Base-by-base conservation (phyloP, 2,888 invertebrate species). In the Spodoptera littoralis region DNA sequence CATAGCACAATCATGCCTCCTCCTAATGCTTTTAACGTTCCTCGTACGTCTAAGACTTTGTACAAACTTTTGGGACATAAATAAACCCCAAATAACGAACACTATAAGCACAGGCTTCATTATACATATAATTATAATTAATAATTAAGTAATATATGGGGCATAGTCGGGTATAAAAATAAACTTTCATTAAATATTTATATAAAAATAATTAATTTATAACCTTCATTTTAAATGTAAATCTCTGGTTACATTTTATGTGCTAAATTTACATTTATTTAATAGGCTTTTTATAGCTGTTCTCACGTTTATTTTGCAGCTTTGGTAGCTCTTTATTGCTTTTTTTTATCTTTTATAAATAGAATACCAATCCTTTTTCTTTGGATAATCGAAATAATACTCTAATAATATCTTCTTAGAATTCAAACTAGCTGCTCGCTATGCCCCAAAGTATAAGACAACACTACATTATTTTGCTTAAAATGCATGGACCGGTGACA, bases 401-500 rank as follows among this genome's bases (percentile, higher is more conserved):
- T 36, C 36, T 36, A 36, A 9, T 36, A 9, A 36, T 36, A 36
- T 36, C 36, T 36, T 6, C 36, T 36, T 36, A 36, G 36, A 36
- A 8, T 8, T 36, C 36, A 36, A 36, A 36, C 8, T 50, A 76
- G 59, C 75, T 61, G 65, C 62, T 77, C 62, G 58, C 66, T 80
- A 74, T 78, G 78, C 79, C 81, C 78, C 65, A 65, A 63, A 30
- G 11, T 60, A 52, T 46, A 61, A 60, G 56, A 65, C 13, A 65
- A 64, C 51, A 66, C 76, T 81, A 86, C 80, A 84, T 83, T 79
- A 79, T 83, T 83, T 80, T 81, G 90, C 91, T 92, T 80, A 73
- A 82, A 86, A 85, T 92, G 93, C 93, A 92, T 93, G 93, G 88
- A 88, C 82, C 85, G 93, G 93, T 93, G 93, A 91, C 71, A 90